Percentiles rank a stretch among this genome's conserved stretches.
These are phyloP conservation scores for Oenanthe oenanthe DNA, from an alignment of 2,113 vertebrate species.

Conservation along the genomic window DNA sequence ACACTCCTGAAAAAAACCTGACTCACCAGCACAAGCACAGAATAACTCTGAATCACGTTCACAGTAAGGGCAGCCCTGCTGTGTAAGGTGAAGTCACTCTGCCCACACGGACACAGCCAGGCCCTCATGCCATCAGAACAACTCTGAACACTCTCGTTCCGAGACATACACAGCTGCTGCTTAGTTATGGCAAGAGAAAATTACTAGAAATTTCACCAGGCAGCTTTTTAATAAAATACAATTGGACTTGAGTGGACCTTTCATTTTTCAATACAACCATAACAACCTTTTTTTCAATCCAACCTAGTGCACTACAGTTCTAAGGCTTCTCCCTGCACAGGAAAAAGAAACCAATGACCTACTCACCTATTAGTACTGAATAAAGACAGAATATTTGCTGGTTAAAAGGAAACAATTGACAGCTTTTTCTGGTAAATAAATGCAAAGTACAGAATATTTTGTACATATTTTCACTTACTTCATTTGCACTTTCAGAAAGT, in stretches of 20 bases:
- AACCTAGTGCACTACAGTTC: background rate
- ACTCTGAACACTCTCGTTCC: background rate
- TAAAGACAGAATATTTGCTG: background rate
- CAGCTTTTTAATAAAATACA: background rate
- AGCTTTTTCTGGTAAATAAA: background rate
- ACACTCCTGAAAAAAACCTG: background rate
- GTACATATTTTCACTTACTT: background rate
- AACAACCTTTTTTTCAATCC: background rate
- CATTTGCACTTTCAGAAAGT: background rate
- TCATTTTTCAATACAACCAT: background rate
- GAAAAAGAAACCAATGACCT: background rate
- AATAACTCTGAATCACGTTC: background rate
- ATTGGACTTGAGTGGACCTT: background rate
- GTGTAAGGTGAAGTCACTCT: background rate
- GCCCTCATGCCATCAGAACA: background rate
- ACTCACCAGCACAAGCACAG: background rate
- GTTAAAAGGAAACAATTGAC: background rate
- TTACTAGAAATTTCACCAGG: background rate
- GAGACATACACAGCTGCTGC: background rate
- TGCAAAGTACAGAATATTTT: fast-evolving
- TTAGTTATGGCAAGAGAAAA: background rate
- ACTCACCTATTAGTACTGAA: background rate
- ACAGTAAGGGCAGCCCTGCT: background rate
- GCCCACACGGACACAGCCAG: background rate
- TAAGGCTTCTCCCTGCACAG: background rate